A percentile compares a stretch with the other conserved stretches of the same genome.
Conservation (phyloP, 2,113 vertebrate species). For the Hippoglossus stenolepis region DNA sequence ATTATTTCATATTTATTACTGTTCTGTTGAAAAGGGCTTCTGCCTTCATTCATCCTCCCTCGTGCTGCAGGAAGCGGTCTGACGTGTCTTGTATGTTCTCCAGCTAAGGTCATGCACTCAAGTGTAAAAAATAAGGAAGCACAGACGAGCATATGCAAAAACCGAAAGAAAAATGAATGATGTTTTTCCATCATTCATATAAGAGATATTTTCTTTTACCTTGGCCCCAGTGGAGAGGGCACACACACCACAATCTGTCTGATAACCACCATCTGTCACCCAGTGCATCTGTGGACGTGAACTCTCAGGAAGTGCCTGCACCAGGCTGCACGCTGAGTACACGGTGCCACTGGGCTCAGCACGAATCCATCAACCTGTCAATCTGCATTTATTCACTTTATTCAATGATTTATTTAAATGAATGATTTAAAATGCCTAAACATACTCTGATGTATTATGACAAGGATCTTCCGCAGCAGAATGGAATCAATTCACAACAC, state of each 20-base stretch:
- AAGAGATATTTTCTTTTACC: conserved; percentile 54
- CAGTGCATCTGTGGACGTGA: conserved; percentile 38
- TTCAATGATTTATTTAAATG: background rate
- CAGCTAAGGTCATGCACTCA: conserved; percentile 43
- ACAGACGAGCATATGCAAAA: conserved; percentile 42
- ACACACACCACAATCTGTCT: conserved; percentile 8
- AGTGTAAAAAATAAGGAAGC: conserved; percentile 27
- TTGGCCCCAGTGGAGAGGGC: conserved; percentile 47
- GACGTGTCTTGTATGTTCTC: background rate
- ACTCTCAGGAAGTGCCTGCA: conserved; percentile 19
- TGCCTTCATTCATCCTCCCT: too few species aligned
- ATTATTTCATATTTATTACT: too few species aligned
- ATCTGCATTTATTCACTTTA: background rate
- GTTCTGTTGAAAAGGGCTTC: too few species aligned
- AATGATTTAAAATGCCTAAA: background rate
- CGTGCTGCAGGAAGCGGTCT: too few species aligned
- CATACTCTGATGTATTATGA: background rate
- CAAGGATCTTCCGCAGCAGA: too few species aligned
- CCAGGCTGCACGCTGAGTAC: too few species aligned
- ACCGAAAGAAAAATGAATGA: conserved; percentile 32
- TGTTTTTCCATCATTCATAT: conserved; percentile 27
- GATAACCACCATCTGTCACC: conserved; percentile 47
- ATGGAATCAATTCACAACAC: background rate
- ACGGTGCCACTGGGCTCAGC: background rate
- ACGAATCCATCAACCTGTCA: background rate